These are phyloP conservation scores for Podarcis cretensis DNA, from an alignment of 2,113 vertebrate genomes.

Conservation along the genomic window DNA sequence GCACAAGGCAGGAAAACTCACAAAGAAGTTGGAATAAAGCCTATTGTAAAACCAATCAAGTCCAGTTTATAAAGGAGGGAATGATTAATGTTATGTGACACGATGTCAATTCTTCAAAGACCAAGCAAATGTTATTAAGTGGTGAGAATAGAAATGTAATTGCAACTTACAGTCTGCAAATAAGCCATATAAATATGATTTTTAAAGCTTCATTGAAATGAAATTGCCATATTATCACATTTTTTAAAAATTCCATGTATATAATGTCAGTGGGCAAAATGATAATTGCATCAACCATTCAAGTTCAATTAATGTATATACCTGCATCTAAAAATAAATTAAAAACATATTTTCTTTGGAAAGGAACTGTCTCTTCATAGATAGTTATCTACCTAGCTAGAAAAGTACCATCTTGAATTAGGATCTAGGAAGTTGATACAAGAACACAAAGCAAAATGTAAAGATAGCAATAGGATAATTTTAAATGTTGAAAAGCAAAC, in stretches of 20 bases:
- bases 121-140: slow-evolving; percentile 3
- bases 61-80: slow-evolving; percentile 34
- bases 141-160: not conserved
- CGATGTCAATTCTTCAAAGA: slow-evolving; percentile 16
- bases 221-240: slow-evolving; percentile 3
- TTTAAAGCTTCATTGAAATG: not conserved
- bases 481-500: not conserved
- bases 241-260: not conserved
- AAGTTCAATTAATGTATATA: slow-evolving; percentile 24
- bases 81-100: not conserved
- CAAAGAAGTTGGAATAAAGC: accelerated
- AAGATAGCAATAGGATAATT: slow-evolving; percentile 5
- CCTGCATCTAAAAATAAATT: slow-evolving; percentile 25
- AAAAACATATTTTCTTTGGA: not conserved
- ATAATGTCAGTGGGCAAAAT: slow-evolving; percentile 21
- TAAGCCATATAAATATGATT: slow-evolving; percentile 3
- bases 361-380: not conserved
- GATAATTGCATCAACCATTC: slow-evolving; percentile 31
- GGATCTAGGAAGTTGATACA: not conserved
- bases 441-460: slow-evolving; percentile 16
- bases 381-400: slow-evolving; percentile 11
- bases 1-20: slow-evolving; percentile 16
- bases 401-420: slow-evolving; percentile 1
- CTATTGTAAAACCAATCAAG: slow-evolving; percentile 5
- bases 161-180: not conserved